Percentiles rank a stretch among this genome's conserved stretches.
phyloP scores from a whole-genome alignment of 2,888 invertebrate species.

The Tryphoninae sp. region DNA sequence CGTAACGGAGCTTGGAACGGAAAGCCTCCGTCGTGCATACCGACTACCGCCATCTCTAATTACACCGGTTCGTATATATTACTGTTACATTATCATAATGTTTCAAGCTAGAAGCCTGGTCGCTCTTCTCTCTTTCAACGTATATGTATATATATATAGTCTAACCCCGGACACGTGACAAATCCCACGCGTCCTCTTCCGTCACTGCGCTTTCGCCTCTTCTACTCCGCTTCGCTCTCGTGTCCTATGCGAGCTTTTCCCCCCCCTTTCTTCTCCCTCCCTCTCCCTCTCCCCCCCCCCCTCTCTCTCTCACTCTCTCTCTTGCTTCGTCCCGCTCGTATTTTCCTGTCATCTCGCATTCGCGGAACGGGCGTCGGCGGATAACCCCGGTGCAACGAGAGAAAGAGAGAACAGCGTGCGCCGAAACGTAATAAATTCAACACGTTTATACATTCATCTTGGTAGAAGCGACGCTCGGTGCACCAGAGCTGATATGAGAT shows the following conservation, averaged over 20 bases:
- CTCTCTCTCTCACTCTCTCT: not conserved
- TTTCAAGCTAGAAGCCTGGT: slow-evolving; percentile 44
- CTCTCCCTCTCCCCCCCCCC: not conserved
- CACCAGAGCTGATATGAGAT: slow-evolving; percentile 52
- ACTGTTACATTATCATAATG: slow-evolving; percentile 58
- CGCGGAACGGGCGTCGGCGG: slow-evolving; percentile 13
- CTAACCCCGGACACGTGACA: slow-evolving; percentile 52
- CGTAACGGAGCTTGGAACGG: slow-evolving; percentile 92
- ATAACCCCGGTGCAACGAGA: slow-evolving; percentile 2
- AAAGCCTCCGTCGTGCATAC: slow-evolving; percentile 90
- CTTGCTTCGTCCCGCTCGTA: slow-evolving; percentile 22
- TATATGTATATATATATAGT: not conserved
- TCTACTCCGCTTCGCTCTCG: not conserved
- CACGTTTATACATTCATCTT: slow-evolving; percentile 56
- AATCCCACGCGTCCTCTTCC: slow-evolving; percentile 47
- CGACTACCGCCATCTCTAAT: slow-evolving; percentile 93
- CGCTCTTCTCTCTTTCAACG: slow-evolving; percentile 11
- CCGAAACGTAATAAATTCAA: slow-evolving; percentile 59
- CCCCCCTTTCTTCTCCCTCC: not conserved
- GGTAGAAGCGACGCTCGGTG: slow-evolving; percentile 28
- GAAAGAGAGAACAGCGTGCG: slow-evolving; percentile 13
- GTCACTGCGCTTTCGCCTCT: not conserved
- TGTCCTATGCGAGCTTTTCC: slow-evolving; percentile 5
- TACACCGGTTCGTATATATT: slow-evolving; percentile 86
- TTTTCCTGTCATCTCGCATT: slow-evolving; percentile 35